Base-by-base conservation (phyloP, 2,113 vertebrate genomes). In the Salvelinus sp. region DNA sequence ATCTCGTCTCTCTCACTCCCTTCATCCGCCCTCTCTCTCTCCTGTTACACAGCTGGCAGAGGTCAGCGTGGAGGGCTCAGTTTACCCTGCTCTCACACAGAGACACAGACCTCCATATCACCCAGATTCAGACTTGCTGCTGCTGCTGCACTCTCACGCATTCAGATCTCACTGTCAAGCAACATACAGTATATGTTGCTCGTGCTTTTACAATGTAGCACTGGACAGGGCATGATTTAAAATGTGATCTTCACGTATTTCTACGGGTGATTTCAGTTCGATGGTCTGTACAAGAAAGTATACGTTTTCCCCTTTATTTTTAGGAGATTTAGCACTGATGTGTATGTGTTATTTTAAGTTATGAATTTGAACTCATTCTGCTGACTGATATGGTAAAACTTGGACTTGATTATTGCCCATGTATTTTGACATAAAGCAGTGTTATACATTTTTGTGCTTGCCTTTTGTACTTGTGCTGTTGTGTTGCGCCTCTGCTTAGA, bases 41-140 rank as follows among this genome's bases (percentile, higher is more conserved):
- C 50, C 50, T 54, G 50, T n/a, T 28, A 28, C 28, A 25, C 57
- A 63, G 33, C 68, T 70, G 68, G 75, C 68, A 64, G 75, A 76
- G 68, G 60, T 70, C 69, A n/a, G 62, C 54, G 33, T 48, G 74
- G 28, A 47, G 28, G 9, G 23, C 30, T 38, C 28, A 38, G 6
- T 69, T 5, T 22, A 54, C 47, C 38, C 74, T 69, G 28, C 66
- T 65, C 38, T 48, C 47, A 72, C 22, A 65, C 18, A 58, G 23
- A 27, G 50, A 72, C 44, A 58, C 57, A 72, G 50, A 54, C 12
- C 50, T 54, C 13, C 3, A 54, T 18, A 14, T 54, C 70, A 25
- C 54, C 58, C 54, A 33, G 27, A 60, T 18, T 12, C 70, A 60
- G 2, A 38, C 23, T 18, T 25, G 7, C 50, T 33, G 5, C 30